Evolutionary conservation across 2,888 invertebrate genomes (phyloP).

Genomic region (Nesidiocoris tenuis): DNA sequence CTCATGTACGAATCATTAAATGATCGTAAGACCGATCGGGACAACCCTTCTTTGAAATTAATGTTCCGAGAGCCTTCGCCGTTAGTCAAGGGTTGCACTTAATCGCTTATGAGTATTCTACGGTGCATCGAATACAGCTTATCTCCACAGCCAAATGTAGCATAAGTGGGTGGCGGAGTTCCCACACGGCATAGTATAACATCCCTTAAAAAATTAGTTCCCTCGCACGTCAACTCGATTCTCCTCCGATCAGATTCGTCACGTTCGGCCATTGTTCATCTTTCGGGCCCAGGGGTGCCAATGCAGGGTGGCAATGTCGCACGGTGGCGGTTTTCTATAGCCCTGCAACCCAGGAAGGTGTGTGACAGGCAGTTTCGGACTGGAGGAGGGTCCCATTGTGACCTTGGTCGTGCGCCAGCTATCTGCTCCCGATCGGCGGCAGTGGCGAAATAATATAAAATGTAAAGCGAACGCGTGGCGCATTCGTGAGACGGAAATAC

Average conservation of each 20-base stretch:
- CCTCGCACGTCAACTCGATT: constrained; percentile 34
- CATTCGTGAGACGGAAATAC: constrained; percentile 1
- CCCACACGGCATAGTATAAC: constrained; percentile 20
- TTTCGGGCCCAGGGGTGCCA: not conserved
- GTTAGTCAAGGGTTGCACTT: not conserved
- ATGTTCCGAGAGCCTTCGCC: not conserved
- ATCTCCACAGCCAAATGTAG: not conserved
- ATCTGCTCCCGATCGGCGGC: not conserved
- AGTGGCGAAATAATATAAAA: not conserved
- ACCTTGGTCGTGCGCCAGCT: constrained; percentile 3
- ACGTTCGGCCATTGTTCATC: constrained; percentile 15
- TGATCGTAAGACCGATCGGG: not conserved
- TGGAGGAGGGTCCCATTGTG: constrained; percentile 6
- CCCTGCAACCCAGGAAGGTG: not conserved
- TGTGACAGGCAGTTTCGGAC: not conserved
- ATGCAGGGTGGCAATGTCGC: constrained; percentile 7
- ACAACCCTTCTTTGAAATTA: not conserved
- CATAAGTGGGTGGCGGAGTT: constrained; percentile 1
- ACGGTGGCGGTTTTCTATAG: constrained; percentile 2
- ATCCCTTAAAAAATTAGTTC: constrained; percentile 29
- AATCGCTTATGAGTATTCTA: not conserved
- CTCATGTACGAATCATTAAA: not conserved
- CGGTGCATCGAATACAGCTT: not conserved
- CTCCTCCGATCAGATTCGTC: constrained; percentile 33
- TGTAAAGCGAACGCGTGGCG: constrained; percentile 1